A percentile compares a stretch with the other conserved stretches of the same genome.
These are phyloP conservation scores for Meloidogyne exigua DNA, from an alignment of 1,140 invertebrate genomes.

Conservation along the genomic window DNA sequence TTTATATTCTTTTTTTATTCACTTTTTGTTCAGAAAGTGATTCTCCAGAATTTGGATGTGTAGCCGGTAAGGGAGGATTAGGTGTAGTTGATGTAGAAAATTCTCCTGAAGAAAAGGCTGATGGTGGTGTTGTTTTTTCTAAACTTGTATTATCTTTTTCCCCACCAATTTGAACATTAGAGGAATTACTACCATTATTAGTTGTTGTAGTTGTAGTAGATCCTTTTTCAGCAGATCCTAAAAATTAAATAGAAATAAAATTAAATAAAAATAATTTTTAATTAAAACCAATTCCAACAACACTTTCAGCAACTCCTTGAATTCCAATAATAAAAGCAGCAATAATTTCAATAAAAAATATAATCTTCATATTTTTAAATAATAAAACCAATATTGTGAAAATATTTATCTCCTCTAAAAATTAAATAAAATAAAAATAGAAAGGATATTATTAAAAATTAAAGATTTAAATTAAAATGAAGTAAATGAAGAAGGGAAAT, in stretches of 20 bases:
- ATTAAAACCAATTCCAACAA: neutral
- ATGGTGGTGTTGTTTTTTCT: conserved; percentile 10
- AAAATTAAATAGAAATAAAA: neutral
- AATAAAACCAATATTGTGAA: too few species aligned
- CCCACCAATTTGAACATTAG: too few species aligned
- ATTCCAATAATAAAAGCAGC: neutral
- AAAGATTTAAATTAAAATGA: too few species aligned
- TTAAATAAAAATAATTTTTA: too few species aligned
- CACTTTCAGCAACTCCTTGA: neutral
- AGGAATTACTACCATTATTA: neutral
- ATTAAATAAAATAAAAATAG: too few species aligned
- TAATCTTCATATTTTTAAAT: neutral
- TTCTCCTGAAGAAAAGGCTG: neutral
- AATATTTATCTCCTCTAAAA: too few species aligned
- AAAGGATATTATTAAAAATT: too few species aligned
- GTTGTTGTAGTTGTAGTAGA: neutral
- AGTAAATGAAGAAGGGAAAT: too few species aligned
- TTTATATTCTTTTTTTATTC: neutral
- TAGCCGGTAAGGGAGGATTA: neutral
- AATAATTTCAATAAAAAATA: conserved; percentile 2
- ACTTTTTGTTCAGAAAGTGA: conserved; percentile 21
- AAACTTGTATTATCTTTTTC: neutral
- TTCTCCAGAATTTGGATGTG: neutral
- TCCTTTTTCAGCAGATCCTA: neutral
- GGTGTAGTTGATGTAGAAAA: neutral